Percentiles rank a stretch among this genome's conserved stretches.
Conservation (phyloP, 1,140 invertebrate species). For the Aricia agestis region DNA sequence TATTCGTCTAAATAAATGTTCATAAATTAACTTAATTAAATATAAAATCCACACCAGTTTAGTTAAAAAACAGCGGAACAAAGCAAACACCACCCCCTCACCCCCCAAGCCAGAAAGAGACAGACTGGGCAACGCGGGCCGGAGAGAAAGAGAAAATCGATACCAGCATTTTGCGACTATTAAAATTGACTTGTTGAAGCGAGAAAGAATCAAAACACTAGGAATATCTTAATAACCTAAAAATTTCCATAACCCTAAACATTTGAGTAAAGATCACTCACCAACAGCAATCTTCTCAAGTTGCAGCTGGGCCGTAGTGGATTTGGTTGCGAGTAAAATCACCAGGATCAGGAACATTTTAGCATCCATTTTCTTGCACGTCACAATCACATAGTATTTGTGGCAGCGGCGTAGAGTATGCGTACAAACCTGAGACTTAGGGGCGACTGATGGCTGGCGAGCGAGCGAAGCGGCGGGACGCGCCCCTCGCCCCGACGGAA, state of each 20-base stretch:
- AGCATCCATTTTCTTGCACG: constrained; percentile 30
- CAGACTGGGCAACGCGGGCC: neutral
- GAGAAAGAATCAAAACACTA: constrained; percentile 39
- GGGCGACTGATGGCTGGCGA: constrained; percentile 50
- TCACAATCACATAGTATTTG: constrained; percentile 2
- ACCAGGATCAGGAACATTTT: constrained; percentile 14
- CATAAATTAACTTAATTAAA: too few relatives aligned
- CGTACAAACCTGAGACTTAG: constrained; percentile 60
- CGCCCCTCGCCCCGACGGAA: too few relatives aligned
- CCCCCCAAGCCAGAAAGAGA: neutral
- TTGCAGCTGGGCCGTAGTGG: constrained; percentile 42
- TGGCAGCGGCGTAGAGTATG: constrained; percentile 26
- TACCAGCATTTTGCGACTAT: constrained; percentile 28
- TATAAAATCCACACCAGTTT: too few relatives aligned
- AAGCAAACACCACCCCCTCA: neutral
- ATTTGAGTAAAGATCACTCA: constrained; percentile 33
- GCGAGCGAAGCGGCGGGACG: too few relatives aligned
- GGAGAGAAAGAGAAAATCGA: constrained; percentile 49
- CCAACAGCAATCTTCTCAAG: constrained; percentile 55
- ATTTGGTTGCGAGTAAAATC: constrained; percentile 30
- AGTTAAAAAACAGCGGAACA: neutral
- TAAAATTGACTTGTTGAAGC: constrained; percentile 29
- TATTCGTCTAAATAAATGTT: too few relatives aligned
- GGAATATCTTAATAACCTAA: neutral
- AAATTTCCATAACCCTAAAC: constrained; percentile 7